Evolutionary conservation across 2,113 vertebrate species (phyloP), one percentile per base, ranked within the genome.

Genomic region (Zosterops pallidus): DNA sequence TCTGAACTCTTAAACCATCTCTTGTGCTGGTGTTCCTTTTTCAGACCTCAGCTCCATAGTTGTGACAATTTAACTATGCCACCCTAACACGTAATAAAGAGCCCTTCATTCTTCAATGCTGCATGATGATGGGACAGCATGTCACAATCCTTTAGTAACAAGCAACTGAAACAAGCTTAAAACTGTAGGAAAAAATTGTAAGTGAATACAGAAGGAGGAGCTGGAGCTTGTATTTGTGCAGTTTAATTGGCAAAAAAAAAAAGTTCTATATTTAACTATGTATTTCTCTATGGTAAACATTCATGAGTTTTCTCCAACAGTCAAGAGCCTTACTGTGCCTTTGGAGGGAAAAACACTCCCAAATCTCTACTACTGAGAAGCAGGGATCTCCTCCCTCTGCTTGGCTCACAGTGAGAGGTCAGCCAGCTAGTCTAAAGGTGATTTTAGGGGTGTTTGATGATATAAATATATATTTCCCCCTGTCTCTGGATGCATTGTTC

Each of bases 221-320:
- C 41, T 71, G 31, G 44, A 89, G 44, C 41, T 85, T 1, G 2
- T 56, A 26, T 24, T 85, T 44, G 6, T 69, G 21, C 31, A 35
- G 49, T 76, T 91, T 77, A 81, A 67, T 24, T 71, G 72, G 42
- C 31, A 79, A 65, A 91, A 35, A 86, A 90, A 6, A 86, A 90
- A 35, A 6, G 6, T 25, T 53, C 35, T 41, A 0, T 59, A 44
- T 87, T 64, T 76, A 84, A 65, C 50, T 70, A 0, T 72, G 25
- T 39, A 18, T 87, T 80, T 93, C 39, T 65, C 18, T 57, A 0
- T 64, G n/a, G 23, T 70, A 89, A 86, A 63, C 35, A 63, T 77
- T 50, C 6, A 11, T 28, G 15, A 68, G 35, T 26, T 59, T 69
- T 81, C 83, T 25, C 42, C 14, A 72, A 3, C 29, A 49, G 25